Conservation (phyloP, 2,797 vertebrate species). For the Aselliscus stoliczkanus region DNA sequence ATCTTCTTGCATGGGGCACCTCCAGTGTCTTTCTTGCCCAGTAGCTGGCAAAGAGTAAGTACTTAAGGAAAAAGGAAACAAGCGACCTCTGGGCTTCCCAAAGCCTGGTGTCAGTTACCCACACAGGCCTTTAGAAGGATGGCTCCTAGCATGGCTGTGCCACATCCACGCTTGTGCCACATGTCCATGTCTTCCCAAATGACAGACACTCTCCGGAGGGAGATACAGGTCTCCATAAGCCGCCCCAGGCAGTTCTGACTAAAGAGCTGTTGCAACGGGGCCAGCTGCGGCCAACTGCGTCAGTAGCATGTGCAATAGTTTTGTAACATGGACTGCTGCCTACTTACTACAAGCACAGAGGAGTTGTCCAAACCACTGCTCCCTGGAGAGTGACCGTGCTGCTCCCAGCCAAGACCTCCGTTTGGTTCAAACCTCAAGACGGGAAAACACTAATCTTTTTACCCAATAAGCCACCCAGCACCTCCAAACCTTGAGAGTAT, state of each 20-base stretch:
- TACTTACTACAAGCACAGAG: slow-evolving; percentile 75
- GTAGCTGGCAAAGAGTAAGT: not conserved
- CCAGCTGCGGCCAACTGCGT: slow-evolving; percentile 70
- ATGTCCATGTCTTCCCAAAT: slow-evolving; percentile 33
- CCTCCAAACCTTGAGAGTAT: slow-evolving; percentile 70
- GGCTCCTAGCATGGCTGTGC: not conserved
- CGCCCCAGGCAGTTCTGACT: slow-evolving; percentile 52
- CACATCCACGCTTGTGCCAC: fast-evolving
- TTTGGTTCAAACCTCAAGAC: slow-evolving; percentile 80
- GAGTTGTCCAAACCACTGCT: slow-evolving; percentile 78
- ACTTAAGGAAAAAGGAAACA: not conserved
- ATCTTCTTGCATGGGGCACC: not conserved
- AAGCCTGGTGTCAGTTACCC: slow-evolving; percentile 52
- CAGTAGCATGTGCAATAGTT: slow-evolving; percentile 74
- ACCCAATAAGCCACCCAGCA: slow-evolving; percentile 75
- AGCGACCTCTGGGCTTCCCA: fast-evolving
- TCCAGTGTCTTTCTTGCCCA: not conserved
- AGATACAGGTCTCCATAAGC: slow-evolving; percentile 53
- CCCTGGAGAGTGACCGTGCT: slow-evolving; percentile 70
- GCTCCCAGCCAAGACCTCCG: slow-evolving; percentile 77
- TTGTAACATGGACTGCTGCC: slow-evolving; percentile 76
- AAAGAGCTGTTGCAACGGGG: slow-evolving; percentile 48
- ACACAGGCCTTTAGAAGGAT: not conserved
- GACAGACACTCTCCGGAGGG: slow-evolving; percentile 58
- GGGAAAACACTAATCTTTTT: slow-evolving; percentile 79